These are phyloP conservation scores for Conopomorpha cramerella DNA, from an alignment of 1,140 invertebrate genomes.

Conservation along the genomic window DNA sequence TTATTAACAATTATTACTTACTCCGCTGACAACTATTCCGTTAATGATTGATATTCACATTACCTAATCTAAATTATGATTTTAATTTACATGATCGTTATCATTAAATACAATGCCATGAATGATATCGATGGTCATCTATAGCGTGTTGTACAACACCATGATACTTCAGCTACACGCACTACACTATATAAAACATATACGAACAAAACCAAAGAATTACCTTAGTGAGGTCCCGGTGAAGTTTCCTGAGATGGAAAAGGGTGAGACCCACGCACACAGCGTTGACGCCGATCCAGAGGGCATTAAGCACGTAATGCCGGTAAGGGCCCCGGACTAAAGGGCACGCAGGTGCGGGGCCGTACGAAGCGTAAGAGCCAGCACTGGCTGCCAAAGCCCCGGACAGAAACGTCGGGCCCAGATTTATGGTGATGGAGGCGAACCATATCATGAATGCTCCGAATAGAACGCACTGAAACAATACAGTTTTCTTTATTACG, in stretches of 20 bases:
- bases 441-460: constrained; percentile 95
- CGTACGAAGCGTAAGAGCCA: constrained; percentile 63
- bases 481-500: no score
- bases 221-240: constrained; percentile 80
- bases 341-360: constrained; percentile 79
- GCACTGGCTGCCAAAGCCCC: constrained; percentile 84
- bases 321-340: constrained; percentile 79
- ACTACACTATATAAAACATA: no score
- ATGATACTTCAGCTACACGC: no score
- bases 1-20: no score
- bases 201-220: no score
- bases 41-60: no score
- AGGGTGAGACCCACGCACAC: constrained; percentile 85
- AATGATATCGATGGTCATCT: no score
- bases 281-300: constrained; percentile 88
- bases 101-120: no score
- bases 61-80: no score
- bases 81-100: no score
- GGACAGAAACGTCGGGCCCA: constrained; percentile 87
- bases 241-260: constrained; percentile 83
- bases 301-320: constrained; percentile 86
- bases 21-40: no score
- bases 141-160: no score
- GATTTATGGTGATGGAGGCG: constrained; percentile 85
- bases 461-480: constrained; percentile 83